phyloP scores from a whole-genome alignment of 2,888 invertebrate species.

The Thelaira solivaga region DNA sequence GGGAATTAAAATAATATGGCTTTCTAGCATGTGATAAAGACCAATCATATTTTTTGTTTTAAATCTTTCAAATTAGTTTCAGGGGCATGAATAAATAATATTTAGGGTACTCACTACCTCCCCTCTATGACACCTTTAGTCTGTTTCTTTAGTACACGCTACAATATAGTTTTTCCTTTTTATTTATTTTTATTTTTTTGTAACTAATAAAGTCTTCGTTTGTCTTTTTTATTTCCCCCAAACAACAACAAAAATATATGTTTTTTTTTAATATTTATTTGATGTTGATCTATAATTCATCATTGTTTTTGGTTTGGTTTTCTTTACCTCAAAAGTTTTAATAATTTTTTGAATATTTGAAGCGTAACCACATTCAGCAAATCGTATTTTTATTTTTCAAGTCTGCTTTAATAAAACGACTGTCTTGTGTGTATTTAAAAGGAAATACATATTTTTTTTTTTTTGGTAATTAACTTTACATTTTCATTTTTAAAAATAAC shows the following conservation, averaged over 20 bases:
- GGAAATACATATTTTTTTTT: neutral
- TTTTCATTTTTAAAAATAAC: constrained; percentile 9
- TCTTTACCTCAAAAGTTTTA: constrained; percentile 31
- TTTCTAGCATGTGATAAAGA: constrained; percentile 36
- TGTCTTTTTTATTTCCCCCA: neutral
- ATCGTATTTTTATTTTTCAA: constrained; percentile 15
- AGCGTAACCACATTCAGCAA: constrained; percentile 58
- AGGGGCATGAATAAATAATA: constrained; percentile 10
- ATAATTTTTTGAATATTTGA: constrained; percentile 59
- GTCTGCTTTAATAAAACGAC: neutral
- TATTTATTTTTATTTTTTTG: neutral
- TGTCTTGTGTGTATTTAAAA: constrained; percentile 17
- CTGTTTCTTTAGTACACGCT: constrained; percentile 4
- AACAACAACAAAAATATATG: neutral
- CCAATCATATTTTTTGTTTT: constrained; percentile 57
- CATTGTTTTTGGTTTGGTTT: constrained; percentile 39
- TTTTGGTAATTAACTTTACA: constrained; percentile 54
- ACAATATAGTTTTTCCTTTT: constrained; percentile 45
- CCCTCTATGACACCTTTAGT: constrained; percentile 50
- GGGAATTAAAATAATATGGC: constrained; percentile 24
- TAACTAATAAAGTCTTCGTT: neutral
- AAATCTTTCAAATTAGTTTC: constrained; percentile 15
- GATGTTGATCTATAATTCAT: constrained; percentile 55
- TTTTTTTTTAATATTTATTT: constrained; percentile 25
- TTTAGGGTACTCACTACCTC: constrained; percentile 10